A percentile compares a stretch with the other conserved stretches of the same genome.
These are phyloP conservation scores for Drosophila repletoides DNA, from an alignment of 1,140 invertebrate genomes.

Conservation along the genomic window DNA sequence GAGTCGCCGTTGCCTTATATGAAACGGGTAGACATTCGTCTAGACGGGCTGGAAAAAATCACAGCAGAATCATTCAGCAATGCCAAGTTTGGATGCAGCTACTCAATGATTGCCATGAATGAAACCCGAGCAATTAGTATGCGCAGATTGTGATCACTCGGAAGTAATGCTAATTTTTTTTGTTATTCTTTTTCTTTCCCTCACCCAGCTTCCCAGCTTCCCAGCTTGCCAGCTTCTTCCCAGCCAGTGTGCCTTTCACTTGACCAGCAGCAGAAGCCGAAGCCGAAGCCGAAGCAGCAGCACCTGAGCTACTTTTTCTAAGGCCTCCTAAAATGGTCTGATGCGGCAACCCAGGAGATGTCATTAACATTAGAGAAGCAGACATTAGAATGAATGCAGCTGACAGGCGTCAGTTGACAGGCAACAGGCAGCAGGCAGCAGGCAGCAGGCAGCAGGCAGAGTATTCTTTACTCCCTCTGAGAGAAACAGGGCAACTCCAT, in stretches of 20 bases:
- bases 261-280: constrained; percentile 4
- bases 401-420: constrained; percentile 57
- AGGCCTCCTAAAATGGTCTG: constrained; percentile 51
- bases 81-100: constrained; percentile 68
- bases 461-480: not conserved
- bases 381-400: constrained; percentile 78
- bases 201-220: not conserved
- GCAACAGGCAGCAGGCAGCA: too few relatives aligned
- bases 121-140: constrained; percentile 79
- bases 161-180: constrained; percentile 80
- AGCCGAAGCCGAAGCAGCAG: too few relatives aligned
- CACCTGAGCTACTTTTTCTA: constrained; percentile 61
- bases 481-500: constrained; percentile 52
- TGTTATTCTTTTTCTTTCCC: not conserved
- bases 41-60: constrained; percentile 74
- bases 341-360: constrained; percentile 72
- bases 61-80: constrained; percentile 73
- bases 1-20: constrained; percentile 70
- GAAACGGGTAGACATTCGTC: constrained; percentile 48
- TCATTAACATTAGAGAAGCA: constrained; percentile 70
- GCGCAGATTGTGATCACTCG: constrained; percentile 80
- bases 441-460: not conserved
- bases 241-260: constrained; percentile 43
- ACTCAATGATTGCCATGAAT: constrained; percentile 79
- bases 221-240: not conserved